phyloP scores from a whole-genome alignment of 2,888 invertebrate genomes.

The Scaptomyza cyrtandrae region DNA sequence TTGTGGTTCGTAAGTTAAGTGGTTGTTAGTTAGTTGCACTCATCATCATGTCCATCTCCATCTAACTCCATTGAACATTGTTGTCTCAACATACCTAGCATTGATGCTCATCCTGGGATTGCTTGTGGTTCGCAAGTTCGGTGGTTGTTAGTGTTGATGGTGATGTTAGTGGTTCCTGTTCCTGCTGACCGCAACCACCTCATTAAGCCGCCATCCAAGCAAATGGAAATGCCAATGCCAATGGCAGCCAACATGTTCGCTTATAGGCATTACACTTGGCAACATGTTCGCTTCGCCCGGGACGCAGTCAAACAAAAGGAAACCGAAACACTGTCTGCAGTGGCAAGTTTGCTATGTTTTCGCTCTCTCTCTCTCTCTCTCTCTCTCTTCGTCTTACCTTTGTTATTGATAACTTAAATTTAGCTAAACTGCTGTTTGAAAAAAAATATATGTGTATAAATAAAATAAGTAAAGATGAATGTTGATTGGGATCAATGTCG shows the following conservation, averaged over 20 bases:
- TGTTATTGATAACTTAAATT: not conserved
- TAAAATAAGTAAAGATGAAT: too few species aligned
- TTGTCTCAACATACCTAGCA: slow-evolving; percentile 46
- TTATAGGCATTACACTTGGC: slow-evolving; percentile 20
- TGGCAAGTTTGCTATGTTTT: not conserved
- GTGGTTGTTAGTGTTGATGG: not conserved
- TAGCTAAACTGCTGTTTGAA: too few species aligned
- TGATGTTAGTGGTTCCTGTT: slow-evolving; percentile 3
- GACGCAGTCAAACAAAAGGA: not conserved
- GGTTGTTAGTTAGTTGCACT: too few species aligned
- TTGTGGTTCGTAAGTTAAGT: not conserved
- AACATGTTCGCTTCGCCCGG: slow-evolving; percentile 65
- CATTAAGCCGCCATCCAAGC: slow-evolving; percentile 28
- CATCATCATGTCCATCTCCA: not conserved
- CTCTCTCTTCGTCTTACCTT: not conserved
- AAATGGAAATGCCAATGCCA: slow-evolving; percentile 2
- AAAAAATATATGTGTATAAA: too few species aligned
- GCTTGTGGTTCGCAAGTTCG: not conserved
- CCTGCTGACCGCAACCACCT: slow-evolving; percentile 12
- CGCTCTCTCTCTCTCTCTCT: too few species aligned
- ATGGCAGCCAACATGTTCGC: slow-evolving; percentile 62
- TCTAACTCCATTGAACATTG: slow-evolving; percentile 33
- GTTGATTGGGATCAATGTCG: too few species aligned
- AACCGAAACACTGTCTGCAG: slow-evolving; percentile 13
- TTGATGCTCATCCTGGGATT: slow-evolving; percentile 35